phyloP scores from a whole-genome alignment of 2,113 vertebrate species.

The Scomber colias region DNA sequence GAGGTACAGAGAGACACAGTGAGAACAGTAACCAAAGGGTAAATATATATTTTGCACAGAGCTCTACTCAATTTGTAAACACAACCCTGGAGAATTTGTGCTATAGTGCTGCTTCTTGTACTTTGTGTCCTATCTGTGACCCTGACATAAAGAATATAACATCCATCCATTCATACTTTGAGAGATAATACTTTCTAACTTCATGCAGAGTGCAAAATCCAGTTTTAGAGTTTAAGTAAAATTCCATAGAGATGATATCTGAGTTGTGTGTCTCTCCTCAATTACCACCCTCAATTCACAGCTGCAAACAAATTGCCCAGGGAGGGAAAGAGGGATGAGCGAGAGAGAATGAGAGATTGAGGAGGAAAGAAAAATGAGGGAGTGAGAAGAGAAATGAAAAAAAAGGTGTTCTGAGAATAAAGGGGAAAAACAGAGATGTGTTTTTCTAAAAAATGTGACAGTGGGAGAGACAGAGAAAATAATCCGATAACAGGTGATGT shows the following conservation, averaged over 20 bases:
- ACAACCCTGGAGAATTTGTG: background rate
- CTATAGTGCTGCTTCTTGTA: too few relatives aligned
- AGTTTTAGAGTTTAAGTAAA: constrained; percentile 26
- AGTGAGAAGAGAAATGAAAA: background rate
- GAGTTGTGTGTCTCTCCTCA: constrained; percentile 47
- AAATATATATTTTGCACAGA: background rate
- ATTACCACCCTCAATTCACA: constrained; percentile 69
- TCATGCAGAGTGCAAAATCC: background rate
- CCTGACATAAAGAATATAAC: constrained; percentile 26
- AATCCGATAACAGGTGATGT: constrained; percentile 37
- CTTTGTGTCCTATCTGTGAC: background rate
- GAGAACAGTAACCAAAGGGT: constrained; percentile 8
- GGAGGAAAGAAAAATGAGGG: constrained; percentile 23
- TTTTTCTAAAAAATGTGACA: constrained; percentile 26
- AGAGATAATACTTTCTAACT: constrained; percentile 17
- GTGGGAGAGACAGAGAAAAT: constrained; percentile 25
- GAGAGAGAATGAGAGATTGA: constrained; percentile 10
- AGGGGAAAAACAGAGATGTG: constrained; percentile 14
- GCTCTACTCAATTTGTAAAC: background rate
- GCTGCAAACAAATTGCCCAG: constrained; percentile 51
- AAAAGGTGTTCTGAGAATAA: constrained; percentile 25
- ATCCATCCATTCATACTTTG: constrained; percentile 25
- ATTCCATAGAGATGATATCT: constrained; percentile 39
- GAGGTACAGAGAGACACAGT: constrained; percentile 26
- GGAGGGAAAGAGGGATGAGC: constrained; percentile 31